Base-by-base conservation (phyloP, 1,140 invertebrate species). In the Varroa destructor region DNA sequence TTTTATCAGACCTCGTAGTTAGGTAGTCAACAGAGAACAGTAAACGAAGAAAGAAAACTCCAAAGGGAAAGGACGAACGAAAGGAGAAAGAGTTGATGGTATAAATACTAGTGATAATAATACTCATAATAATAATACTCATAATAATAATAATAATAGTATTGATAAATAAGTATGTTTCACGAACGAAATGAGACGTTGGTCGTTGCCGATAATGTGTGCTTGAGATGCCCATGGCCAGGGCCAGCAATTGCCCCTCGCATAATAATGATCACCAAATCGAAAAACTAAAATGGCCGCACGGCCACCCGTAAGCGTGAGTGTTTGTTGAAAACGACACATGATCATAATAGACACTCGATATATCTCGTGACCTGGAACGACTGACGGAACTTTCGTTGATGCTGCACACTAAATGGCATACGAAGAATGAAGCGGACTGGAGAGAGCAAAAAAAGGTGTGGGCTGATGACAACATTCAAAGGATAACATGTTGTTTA, bases 1-100 rank as follows among this genome's bases (percentile, higher is more conserved):
- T 67, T 67, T 67, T 67, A 36, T 67, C n/a, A 67, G 61, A 67
- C 61, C 61, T 67, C 61, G 46, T 67, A 67, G 40, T 14, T 40
- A 67, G 61, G 61, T 67, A 67, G 12, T 25, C 6, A 36, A 58
- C 40, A 58, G 46, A 3, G 3, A 51, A 51, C 25, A 25, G 25
- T 25, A 51, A 8, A 51, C 4, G 8, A 8, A 51, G 8, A 51
- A 8, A 51, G 46, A 51, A 8, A 51, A 8, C 3, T 51, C 12
- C 3, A 43, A 0, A 5, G 61, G 46, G 2, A 40, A 2, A 36
- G 14, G 40, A 43, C 12, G 5, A 8, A 67, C 61, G 2, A 46
- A 36, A 12, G 37, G 61, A 36, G 40, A 67, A 40, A 43, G 40
- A 12, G 40, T 67, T 46, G 46, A 43, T 67, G 14, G 14, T 25